phyloP scores from a whole-genome alignment of 53 echinoderm and acorn worm species.

The Holothuria scabra region DNA sequence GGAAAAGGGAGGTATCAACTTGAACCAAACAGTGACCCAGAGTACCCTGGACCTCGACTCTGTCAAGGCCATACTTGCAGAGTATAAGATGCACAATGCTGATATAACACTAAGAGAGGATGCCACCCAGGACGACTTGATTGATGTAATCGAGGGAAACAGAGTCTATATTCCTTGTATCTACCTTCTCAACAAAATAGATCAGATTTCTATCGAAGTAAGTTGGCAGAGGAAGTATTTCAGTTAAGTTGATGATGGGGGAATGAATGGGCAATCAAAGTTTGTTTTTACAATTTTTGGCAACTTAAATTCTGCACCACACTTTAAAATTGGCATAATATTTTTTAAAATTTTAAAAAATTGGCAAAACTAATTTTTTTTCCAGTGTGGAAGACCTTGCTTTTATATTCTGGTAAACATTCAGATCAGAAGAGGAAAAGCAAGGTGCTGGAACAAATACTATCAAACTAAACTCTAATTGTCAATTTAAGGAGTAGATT shows the following conservation, averaged over 20 bases:
- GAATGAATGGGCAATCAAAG: too few relatives aligned
- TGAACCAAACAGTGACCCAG: slow-evolving; percentile 85
- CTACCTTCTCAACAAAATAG: slow-evolving; percentile 97
- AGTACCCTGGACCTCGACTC: slow-evolving; percentile 82
- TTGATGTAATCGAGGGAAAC: slow-evolving; percentile 97
- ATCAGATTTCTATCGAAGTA: slow-evolving; percentile 98
- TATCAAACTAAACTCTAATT: too few relatives aligned
- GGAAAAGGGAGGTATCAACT: slow-evolving; percentile 95
- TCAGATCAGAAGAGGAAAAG: too few relatives aligned
- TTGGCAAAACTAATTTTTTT: too few relatives aligned
- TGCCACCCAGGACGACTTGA: slow-evolving; percentile 78
- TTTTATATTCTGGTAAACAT: too few relatives aligned
- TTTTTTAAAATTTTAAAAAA: too few relatives aligned
- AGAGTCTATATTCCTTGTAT: slow-evolving; percentile 90
- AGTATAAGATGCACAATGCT: slow-evolving; percentile 99
- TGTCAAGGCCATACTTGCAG: slow-evolving; percentile 80
- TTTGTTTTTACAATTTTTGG: too few relatives aligned
- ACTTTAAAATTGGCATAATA: not conserved
- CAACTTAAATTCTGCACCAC: not conserved
- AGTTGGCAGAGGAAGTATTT: not conserved
- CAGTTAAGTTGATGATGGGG: not conserved
- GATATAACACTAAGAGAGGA: slow-evolving; percentile 87
- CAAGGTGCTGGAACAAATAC: too few relatives aligned
- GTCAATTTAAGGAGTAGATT: too few relatives aligned
- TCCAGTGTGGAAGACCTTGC: too few relatives aligned